Evolutionary conservation across 2,113 vertebrate genomes (phyloP), one percentile per base, ranked within the genome.

Genomic region (Ailurus styani): DNA sequence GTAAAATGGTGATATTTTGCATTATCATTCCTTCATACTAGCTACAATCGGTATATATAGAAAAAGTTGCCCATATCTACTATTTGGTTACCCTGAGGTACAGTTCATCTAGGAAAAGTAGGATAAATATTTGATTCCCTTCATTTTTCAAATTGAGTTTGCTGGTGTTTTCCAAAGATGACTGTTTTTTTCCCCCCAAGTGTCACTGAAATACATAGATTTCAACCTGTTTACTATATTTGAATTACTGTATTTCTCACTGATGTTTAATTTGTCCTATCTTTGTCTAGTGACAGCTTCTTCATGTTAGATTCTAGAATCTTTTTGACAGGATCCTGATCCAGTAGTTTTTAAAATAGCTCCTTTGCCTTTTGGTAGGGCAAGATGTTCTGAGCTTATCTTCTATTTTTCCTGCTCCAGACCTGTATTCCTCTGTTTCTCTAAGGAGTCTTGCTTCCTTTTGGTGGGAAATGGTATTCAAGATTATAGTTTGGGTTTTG

Each of bases 111-210:
- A 60, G 55, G 68, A 85, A 96, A 95, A 45, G 34, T 20, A 62
- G 45, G 47, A 60, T 87, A 70, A 77, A 84, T 84, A 86, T 50
- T 91, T 95, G 81, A 52, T 73, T 91, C 40, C 34, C 21, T 88
- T 92, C 21, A 37, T 90, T 93, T 96, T 95, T 89, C 45, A 86
- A n/a, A 77, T n/a, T 62, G 82, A 72, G 77, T 93, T 96, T 93
- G 23, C 50, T 91, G 31, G 34, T 37, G 42, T 79, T 93, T 97
- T 87, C 40, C 40, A 52, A 87, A 90, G 45, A 37, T 87, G 66
- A 64, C 45, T 82, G 42, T 77, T 55, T 83, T n/a, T 87, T 31
- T n/a, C 54, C 83, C 70, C 29, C 21, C 6, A 40, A 72, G 1
- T 81, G 34, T 91, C 40, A 87, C 45, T 87, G 86, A 93, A 95